These are phyloP conservation scores for Beris chalybata DNA, from an alignment of 2,888 invertebrate genomes.

Conservation along the genomic window DNA sequence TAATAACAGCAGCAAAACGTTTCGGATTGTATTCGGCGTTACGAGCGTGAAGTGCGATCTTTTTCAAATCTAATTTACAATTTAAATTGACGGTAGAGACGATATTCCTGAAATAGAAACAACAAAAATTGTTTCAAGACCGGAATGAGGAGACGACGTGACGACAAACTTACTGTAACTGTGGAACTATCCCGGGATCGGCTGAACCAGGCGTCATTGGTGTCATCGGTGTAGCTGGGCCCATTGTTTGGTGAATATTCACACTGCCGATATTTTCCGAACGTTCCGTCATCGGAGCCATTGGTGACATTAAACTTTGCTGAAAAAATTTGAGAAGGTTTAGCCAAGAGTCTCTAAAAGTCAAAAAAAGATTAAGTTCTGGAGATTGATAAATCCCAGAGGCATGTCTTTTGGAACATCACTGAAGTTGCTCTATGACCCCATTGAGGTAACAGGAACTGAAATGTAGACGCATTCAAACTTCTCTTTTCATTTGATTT, in stretches of 20 bases:
- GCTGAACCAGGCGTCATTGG: conserved; percentile 92
- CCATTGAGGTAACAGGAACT: too few relatives aligned
- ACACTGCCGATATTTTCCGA: conserved; percentile 47
- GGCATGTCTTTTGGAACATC: too few relatives aligned
- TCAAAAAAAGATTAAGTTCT: too few relatives aligned
- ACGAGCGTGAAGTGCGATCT: conserved; percentile 94
- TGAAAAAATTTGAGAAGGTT: conserved; percentile 49
- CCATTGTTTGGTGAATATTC: conserved; percentile 63
- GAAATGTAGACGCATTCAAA: too few relatives aligned
- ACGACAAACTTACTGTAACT: conserved; percentile 54
- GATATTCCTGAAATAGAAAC: conserved; percentile 75
- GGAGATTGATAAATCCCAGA: too few relatives aligned
- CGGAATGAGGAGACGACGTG: background rate
- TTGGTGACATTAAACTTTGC: conserved; percentile 86
- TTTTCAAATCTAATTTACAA: conserved; percentile 93
- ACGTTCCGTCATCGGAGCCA: conserved; percentile 63
- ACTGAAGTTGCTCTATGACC: too few relatives aligned
- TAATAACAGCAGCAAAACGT: conserved; percentile 98
- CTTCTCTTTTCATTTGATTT: too few relatives aligned
- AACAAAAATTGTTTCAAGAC: conserved; percentile 7
- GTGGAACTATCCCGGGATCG: conserved; percentile 91
- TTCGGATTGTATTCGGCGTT: conserved; percentile 99
- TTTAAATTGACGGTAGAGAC: conserved; percentile 97
- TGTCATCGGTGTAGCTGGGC: conserved; percentile 74
- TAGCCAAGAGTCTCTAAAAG: too few relatives aligned